Conservation (phyloP, 2,113 vertebrate species). For the Trogon surrucura region DNA sequence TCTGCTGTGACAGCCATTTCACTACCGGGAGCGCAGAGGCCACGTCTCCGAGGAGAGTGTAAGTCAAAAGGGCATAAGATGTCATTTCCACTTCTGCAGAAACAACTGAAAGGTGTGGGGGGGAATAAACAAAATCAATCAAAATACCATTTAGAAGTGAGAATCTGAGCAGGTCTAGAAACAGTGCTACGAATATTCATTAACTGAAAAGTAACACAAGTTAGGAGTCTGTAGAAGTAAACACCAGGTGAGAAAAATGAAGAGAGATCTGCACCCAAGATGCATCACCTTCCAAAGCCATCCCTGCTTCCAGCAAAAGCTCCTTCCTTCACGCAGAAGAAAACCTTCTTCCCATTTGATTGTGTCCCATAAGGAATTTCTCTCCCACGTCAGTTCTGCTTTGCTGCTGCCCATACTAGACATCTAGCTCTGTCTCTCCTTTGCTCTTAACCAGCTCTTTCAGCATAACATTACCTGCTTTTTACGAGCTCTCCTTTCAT, state of each 20-base stretch:
- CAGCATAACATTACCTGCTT: neutral
- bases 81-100: constrained; percentile 96
- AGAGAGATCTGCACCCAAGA: neutral
- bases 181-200: neutral
- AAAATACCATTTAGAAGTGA: neutral
- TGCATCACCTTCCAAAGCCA: neutral
- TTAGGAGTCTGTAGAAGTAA: neutral
- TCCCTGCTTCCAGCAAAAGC: neutral
- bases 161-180: neutral
- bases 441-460: neutral
- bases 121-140: neutral
- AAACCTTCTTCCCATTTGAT: neutral
- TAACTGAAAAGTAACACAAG: neutral
- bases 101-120: constrained; percentile 76
- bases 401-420: neutral
- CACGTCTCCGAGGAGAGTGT: constrained; percentile 87
- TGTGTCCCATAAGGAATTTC: neutral
- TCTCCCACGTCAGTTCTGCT: neutral
- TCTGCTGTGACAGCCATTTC: constrained; percentile 93
- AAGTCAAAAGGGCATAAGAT: constrained; percentile 89
- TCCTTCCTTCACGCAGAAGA: neutral
- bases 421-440: neutral
- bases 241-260: neutral
- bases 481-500: neutral
- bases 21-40: constrained; percentile 90